phyloP scores from a whole-genome alignment of 2,113 vertebrate species.

The Todiramphus saurophagus region DNA sequence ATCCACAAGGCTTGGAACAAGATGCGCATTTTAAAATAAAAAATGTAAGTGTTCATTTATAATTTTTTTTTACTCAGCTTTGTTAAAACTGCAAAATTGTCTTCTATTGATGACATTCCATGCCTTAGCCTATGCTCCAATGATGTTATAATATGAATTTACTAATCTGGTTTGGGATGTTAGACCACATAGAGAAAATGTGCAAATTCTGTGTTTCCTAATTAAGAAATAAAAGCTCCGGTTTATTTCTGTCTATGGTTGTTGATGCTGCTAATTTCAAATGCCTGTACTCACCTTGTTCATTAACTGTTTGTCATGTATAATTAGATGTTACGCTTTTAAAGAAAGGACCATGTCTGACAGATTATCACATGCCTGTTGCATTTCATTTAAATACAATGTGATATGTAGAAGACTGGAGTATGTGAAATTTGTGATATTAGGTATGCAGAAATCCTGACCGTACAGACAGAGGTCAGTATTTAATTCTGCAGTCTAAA shows the following conservation, averaged over 20 bases:
- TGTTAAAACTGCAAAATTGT: background rate
- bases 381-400: background rate
- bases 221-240: background rate
- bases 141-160: background rate
- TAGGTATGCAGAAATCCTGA: background rate
- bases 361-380: background rate
- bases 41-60: background rate
- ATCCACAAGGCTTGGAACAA: background rate
- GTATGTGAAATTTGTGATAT: background rate
- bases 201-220: background rate
- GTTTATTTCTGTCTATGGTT: background rate
- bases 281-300: background rate
- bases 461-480: background rate
- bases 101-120: background rate
- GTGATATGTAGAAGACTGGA: background rate
- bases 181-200: background rate
- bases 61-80: background rate
- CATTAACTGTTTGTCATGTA: background rate
- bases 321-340: background rate
- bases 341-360: background rate
- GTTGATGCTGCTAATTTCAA: background rate
- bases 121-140: background rate
- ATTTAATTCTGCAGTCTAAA: background rate
- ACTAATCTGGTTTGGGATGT: background rate
- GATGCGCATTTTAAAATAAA: background rate